These are phyloP conservation scores for Phoebastria nigripes DNA, from an alignment of 2,797 vertebrate species.

Conservation along the genomic window DNA sequence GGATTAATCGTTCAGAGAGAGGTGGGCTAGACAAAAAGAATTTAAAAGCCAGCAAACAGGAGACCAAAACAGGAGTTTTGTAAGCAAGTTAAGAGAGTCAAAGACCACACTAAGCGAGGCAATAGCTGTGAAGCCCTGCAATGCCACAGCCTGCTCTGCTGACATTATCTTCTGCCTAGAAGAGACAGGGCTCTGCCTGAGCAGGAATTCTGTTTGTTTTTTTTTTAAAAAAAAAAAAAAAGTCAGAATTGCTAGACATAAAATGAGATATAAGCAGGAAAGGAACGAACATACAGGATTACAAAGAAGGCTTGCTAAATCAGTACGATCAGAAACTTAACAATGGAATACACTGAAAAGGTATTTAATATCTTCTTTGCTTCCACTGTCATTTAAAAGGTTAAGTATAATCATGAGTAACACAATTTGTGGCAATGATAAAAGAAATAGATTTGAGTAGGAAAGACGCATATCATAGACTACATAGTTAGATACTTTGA, in stretches of 20 bases:
- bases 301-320: not conserved
- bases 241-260: not conserved
- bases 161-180: not conserved
- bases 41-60: not conserved
- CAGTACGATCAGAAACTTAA: not conserved
- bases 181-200: not conserved
- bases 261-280: not conserved
- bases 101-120: not conserved
- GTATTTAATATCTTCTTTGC: not conserved
- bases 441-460: not conserved
- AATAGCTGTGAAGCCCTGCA: not conserved
- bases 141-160: not conserved
- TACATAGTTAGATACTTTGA: not conserved
- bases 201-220: not conserved
- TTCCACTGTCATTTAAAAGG: not conserved
- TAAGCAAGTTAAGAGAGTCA: not conserved
- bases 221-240: not conserved
- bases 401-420: not conserved
- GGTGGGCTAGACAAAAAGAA: not conserved
- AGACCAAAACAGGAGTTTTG: not conserved
- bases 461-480: fast-evolving
- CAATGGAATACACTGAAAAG: not conserved
- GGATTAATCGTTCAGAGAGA: not conserved
- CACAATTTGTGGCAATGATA: not conserved
- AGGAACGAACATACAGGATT: not conserved